Conservation (phyloP, 2,888 invertebrate species). For the Rhopalosiphum nymphaeae region DNA sequence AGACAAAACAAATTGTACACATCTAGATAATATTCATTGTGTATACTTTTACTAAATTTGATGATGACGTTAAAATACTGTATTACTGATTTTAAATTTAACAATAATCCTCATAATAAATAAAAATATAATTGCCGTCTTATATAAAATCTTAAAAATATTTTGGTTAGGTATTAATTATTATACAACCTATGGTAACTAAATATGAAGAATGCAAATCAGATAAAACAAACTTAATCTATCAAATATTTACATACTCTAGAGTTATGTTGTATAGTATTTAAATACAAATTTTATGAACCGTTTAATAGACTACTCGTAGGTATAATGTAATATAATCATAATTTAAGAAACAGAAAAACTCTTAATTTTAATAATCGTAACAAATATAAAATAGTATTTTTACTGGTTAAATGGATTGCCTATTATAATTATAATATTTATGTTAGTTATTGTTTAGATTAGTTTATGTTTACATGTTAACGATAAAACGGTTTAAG, state of each 20-base stretch:
- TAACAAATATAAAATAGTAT: not conserved
- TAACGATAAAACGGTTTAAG: not conserved
- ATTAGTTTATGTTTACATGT: not conserved
- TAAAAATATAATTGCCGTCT: not conserved
- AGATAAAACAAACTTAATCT: not conserved
- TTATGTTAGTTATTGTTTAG: not conserved
- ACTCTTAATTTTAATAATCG: not conserved
- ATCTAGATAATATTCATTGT: not conserved
- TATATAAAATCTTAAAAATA: not conserved
- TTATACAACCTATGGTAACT: not conserved
- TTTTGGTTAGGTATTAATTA: not conserved
- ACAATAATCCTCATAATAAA: not conserved
- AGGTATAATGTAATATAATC: not conserved
- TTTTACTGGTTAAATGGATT: not conserved
- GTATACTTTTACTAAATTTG: not conserved
- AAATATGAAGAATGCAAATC: too few relatives aligned
- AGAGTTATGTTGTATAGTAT: not conserved
- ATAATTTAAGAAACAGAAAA: not conserved
- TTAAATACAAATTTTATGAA: not conserved
- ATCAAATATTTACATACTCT: not conserved
- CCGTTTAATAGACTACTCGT: not conserved
- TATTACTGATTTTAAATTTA: not conserved
- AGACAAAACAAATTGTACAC: not conserved
- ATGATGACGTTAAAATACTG: not conserved
- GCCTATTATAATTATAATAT: not conserved